Conservation (phyloP, 2,888 invertebrate species). For the Muschampia plurimacula region DNA sequence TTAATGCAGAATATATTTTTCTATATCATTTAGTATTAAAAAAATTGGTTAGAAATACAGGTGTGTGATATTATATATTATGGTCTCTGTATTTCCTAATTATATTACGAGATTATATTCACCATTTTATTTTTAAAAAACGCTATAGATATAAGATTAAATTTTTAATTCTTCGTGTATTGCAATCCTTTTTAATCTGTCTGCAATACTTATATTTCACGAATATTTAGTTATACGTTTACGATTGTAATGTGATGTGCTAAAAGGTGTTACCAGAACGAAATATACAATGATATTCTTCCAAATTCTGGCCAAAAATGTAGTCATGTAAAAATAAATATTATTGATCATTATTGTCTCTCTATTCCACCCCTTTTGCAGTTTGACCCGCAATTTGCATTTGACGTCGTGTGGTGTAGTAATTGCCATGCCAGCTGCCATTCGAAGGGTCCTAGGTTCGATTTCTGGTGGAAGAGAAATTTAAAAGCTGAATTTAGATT, state of each 20-base stretch:
- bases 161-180: neutral
- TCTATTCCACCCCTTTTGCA: conserved; percentile 34
- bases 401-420: too few species aligned
- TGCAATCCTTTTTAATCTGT: neutral
- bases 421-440: too few species aligned
- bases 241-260: conserved; percentile 33
- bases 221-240: conserved; percentile 2
- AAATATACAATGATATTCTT: conserved; percentile 72
- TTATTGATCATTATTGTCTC: conserved; percentile 42
- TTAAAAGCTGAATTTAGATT: too few species aligned
- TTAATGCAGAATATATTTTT: conserved; percentile 34
- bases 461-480: too few species aligned
- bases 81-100: conserved; percentile 12
- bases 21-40: conserved; percentile 40
- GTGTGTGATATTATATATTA: neutral
- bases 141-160: neutral
- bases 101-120: neutral
- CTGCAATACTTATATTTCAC: neutral
- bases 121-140: neutral
- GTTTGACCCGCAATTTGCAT: too few species aligned
- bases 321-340: conserved; percentile 79
- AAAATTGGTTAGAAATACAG: neutral
- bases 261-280: conserved; percentile 52
- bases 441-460: too few species aligned
- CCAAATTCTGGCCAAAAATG: conserved; percentile 79